Conservation (phyloP, 2,888 invertebrate genomes). For the Brachyopa scutellaris region DNA sequence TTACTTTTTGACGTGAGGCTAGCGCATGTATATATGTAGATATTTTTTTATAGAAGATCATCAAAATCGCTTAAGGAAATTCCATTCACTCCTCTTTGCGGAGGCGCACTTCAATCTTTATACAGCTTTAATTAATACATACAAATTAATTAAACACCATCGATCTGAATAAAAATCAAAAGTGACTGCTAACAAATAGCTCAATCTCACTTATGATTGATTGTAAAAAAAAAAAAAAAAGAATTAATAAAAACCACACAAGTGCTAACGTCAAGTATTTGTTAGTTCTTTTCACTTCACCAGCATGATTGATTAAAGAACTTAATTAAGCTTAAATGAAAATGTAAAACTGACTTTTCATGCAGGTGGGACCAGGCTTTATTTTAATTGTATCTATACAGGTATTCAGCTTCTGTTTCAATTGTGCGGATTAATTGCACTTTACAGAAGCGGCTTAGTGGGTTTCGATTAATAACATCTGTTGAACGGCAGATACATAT, state of each 20-base stretch:
- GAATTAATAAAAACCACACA: too few relatives aligned
- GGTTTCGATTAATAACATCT: slow-evolving; percentile 15
- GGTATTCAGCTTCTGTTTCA: slow-evolving; percentile 24
- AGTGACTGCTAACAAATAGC: slow-evolving; percentile 19
- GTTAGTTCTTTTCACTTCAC: slow-evolving; percentile 7
- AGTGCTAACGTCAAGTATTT: slow-evolving; percentile 22
- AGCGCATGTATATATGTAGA: too few relatives aligned
- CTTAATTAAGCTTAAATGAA: slow-evolving; percentile 22
- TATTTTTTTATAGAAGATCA: too few relatives aligned
- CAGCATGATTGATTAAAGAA: slow-evolving; percentile 20
- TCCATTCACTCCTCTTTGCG: slow-evolving; percentile 1
- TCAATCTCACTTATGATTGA: slow-evolving; percentile 17
- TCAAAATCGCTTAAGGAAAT: too few relatives aligned
- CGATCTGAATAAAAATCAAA: slow-evolving; percentile 14
- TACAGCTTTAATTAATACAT: not conserved
- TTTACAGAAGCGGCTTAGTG: slow-evolving; percentile 3
- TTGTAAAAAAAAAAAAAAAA: too few relatives aligned
- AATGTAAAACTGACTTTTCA: slow-evolving; percentile 14
- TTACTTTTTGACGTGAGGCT: too few relatives aligned
- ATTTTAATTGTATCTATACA: not conserved
- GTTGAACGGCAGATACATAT: slow-evolving; percentile 4
- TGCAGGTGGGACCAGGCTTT: slow-evolving; percentile 11
- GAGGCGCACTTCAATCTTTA: not conserved
- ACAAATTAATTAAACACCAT: slow-evolving; percentile 4
- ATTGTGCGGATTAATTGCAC: slow-evolving; percentile 14